phyloP scores from a whole-genome alignment of 1,140 invertebrate species.

The Camponotus pennsylvanicus region DNA sequence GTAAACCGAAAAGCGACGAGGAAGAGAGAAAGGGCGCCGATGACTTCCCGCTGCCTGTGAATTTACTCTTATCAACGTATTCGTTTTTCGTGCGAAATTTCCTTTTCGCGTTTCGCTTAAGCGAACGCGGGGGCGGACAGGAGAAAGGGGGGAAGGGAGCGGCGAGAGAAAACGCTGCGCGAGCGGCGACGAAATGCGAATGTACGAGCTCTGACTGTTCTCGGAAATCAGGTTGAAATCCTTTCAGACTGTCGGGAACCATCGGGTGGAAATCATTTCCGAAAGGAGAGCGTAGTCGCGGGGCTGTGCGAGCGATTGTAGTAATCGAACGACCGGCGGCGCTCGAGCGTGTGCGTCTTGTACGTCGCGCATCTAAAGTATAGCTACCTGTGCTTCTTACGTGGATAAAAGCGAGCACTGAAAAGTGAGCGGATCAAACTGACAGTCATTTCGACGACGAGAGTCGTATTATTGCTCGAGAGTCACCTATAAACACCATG shows the following conservation, averaged over 20 bases:
- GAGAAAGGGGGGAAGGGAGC: no score
- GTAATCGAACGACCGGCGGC: conserved; percentile 70
- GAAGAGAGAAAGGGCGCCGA: not conserved
- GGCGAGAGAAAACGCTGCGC: not conserved
- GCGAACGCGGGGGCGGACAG: not conserved
- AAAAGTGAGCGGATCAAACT: not conserved
- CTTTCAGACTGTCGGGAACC: conserved; percentile 56
- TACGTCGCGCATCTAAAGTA: not conserved
- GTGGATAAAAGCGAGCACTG: not conserved
- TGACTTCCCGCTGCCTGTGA: conserved; percentile 30
- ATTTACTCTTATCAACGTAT: conserved; percentile 53
- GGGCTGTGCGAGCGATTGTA: conserved; percentile 68
- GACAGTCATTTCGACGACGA: not conserved
- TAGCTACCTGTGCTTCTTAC: not conserved
- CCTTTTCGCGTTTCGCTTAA: conserved; percentile 55
- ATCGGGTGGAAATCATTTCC: conserved; percentile 64
- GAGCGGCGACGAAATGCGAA: conserved; percentile 39
- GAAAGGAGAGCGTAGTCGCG: conserved; percentile 54
- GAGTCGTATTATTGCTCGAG: not conserved
- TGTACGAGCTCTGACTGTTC: conserved; percentile 53
- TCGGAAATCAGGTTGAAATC: conserved; percentile 60
- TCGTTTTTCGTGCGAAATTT: conserved; percentile 54
- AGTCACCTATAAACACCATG: not conserved
- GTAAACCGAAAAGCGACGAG: conserved; percentile 3
- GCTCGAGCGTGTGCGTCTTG: conserved; percentile 21